A percentile compares a stretch with the other conserved stretches of the same genome.
These are phyloP conservation scores for Heterodera schachtii DNA, from an alignment of 1,140 invertebrate genomes.

Conservation along the genomic window DNA sequence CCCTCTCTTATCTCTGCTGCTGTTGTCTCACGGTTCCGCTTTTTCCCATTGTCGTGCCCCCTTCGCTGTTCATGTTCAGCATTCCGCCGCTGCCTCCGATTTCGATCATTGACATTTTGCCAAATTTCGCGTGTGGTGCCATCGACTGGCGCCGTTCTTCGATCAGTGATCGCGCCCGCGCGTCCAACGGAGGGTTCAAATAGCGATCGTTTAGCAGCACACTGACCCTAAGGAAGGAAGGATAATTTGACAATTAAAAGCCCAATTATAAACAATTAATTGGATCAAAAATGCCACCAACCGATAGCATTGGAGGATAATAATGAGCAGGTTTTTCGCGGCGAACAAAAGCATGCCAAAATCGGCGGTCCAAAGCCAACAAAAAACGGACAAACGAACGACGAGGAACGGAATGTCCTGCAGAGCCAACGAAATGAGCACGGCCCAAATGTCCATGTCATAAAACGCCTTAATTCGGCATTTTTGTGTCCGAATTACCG, in stretches of 20 bases:
- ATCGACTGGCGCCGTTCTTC: constrained; percentile 31
- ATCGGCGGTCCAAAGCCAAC: constrained; percentile 52
- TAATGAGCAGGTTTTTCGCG: constrained; percentile 63
- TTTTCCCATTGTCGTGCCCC: no score
- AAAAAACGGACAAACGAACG: constrained; percentile 59
- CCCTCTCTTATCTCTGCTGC: neutral
- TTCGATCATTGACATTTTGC: neutral
- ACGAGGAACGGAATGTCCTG: constrained; percentile 64
- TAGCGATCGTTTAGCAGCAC: constrained; percentile 65
- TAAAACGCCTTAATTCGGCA: constrained; percentile 50
- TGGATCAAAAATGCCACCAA: constrained; percentile 10
- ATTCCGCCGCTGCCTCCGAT: neutral
- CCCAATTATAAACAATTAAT: no score
- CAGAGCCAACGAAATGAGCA: constrained; percentile 57
- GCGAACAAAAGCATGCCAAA: constrained; percentile 65
- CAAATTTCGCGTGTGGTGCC: neutral
- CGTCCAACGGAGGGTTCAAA: constrained; percentile 46
- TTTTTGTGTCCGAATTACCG: no score
- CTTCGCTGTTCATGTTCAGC: neutral
- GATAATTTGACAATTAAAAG: no score
- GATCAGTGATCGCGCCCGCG: constrained; percentile 17
- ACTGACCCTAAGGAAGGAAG: constrained; percentile 39
- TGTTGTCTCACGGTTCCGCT: no score
- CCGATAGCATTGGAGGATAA: constrained; percentile 62
- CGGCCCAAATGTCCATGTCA: constrained; percentile 64